Evolutionary conservation across 2,113 vertebrate genomes (phyloP), one percentile per base, ranked within the genome.

Genomic region (Coracopsis vasa): DNA sequence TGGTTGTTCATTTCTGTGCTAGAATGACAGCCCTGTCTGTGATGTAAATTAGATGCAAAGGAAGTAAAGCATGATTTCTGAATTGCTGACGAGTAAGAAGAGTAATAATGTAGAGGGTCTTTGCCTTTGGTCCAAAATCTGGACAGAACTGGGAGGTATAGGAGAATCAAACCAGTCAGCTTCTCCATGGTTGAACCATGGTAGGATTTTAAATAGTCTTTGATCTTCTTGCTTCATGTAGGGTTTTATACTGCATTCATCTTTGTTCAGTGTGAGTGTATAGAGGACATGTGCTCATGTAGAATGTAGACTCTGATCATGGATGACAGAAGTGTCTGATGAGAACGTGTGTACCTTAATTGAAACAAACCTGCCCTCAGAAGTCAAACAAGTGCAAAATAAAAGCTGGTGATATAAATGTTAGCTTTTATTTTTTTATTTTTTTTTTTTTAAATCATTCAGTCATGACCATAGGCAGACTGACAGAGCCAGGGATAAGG

Each of bases 31-130:
- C 58, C 29, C 31, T 86, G 50, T 54, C 69, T 93, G 89, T 90
- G 65, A 90, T 94, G 72, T 62, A 96, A 88, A 96, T 95, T 74
- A 94, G 61, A 77, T 92, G 73, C 53, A 95, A 85, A 97, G 77
- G 41, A 74, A 84, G 23, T 44, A 58, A 87, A 95, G 73, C 21
- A 73, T 86, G 64, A 91, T 95, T 95, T 96, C 51, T 65, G 86
- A 90, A 92, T 92, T 89, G 56, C 77, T 92, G 72, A 71, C 82
- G 93, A 73, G 62, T 45, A 87, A 94, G 89, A 56, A 70, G n/a
- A 91, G 81, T 8, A 11, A 72, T 81, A 78, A 58, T 64, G 31
- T 56, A 84, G n/a, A 64, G 8, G 20, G 44, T 41, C 41, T 80
- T 17, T 42, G 73, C 50, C 53, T 92, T 81, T 45, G 31, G 28